Percentiles rank a stretch among this genome's conserved stretches.
phyloP scores from a whole-genome alignment of 2,888 invertebrate genomes.

The Drosophila testacea region DNA sequence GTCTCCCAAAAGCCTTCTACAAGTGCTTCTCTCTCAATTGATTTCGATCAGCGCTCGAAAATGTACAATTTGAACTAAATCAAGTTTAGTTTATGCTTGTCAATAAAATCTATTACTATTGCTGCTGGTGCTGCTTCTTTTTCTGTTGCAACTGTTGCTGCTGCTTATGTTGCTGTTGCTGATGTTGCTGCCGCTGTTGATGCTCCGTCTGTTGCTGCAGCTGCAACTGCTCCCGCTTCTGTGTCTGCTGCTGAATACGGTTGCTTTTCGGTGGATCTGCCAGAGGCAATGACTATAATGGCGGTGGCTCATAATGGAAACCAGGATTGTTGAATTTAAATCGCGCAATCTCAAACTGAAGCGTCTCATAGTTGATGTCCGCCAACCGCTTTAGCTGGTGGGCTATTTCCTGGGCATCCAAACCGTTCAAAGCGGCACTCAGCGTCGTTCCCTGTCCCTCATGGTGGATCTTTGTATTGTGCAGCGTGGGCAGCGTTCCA shows the following conservation, averaged over 20 bases:
- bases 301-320: slow-evolving; percentile 81
- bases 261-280: slow-evolving; percentile 28
- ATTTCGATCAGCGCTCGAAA: slow-evolving; percentile 29
- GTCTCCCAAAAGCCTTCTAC: slow-evolving; percentile 9
- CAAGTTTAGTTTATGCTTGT: slow-evolving; percentile 14
- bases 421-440: slow-evolving; percentile 46
- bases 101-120: slow-evolving; percentile 57
- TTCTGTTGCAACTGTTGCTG: slow-evolving; percentile 1
- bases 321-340: slow-evolving; percentile 85
- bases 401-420: slow-evolving; percentile 81
- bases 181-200: slow-evolving; percentile 7
- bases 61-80: slow-evolving; percentile 59
- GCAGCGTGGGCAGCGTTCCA: slow-evolving; percentile 50
- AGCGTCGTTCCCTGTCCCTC: slow-evolving; percentile 30
- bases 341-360: slow-evolving; percentile 84
- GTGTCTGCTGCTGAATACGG: slow-evolving; percentile 22
- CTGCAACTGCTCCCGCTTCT: slow-evolving; percentile 18
- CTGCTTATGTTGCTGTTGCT: neutral
- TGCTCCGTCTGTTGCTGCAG: slow-evolving; percentile 6
- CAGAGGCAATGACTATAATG: slow-evolving; percentile 73
- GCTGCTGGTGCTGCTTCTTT: slow-evolving; percentile 38
- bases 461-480: slow-evolving; percentile 52
- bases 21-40: slow-evolving; percentile 17
- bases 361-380: slow-evolving; percentile 83
- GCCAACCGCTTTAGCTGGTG: slow-evolving; percentile 83